These are phyloP conservation scores for Mallotus villosus DNA, from an alignment of 2,797 vertebrate genomes.

Conservation along the genomic window DNA sequence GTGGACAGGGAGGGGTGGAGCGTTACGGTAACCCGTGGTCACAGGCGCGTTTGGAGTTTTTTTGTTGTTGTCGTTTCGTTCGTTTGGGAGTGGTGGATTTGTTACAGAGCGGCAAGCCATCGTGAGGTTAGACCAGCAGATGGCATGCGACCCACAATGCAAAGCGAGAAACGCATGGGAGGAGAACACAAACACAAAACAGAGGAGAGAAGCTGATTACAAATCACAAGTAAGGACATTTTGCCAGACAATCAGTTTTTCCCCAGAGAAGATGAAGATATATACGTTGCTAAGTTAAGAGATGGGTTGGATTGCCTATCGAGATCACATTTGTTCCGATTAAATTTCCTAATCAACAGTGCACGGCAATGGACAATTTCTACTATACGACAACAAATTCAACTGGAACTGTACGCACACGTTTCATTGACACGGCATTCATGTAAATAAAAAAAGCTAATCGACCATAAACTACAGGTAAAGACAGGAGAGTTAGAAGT, in stretches of 20 bases:
- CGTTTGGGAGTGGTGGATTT: constrained; percentile 80
- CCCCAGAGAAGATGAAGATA: constrained; percentile 81
- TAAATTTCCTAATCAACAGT: constrained; percentile 70
- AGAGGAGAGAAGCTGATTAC: constrained; percentile 96
- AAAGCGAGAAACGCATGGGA: constrained; percentile 82
- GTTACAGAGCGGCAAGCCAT: constrained; percentile 95
- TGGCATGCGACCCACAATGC: constrained; percentile 97
- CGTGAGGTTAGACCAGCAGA: constrained; percentile 96
- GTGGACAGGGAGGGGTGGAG: constrained; percentile 95
- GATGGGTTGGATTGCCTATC: constrained; percentile 10
- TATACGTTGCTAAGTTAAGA: neutral
- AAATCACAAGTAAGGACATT: constrained; percentile 96
- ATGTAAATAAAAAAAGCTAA: neutral
- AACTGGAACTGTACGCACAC: constrained; percentile 6
- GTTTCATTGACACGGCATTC: neutral
- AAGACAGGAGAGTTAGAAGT: neutral
- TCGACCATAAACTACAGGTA: neutral
- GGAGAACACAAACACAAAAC: constrained; percentile 28
- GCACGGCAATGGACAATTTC: constrained; percentile 64
- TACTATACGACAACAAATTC: constrained; percentile 46
- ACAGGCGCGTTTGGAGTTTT: constrained; percentile 57
- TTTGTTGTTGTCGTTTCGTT: constrained; percentile 43
- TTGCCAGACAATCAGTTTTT: constrained; percentile 85
- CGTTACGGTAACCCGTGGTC: constrained; percentile 87
- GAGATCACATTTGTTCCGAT: constrained; percentile 55